Conservation (phyloP, 2,113 vertebrate genomes). For the Limanda limanda region DNA sequence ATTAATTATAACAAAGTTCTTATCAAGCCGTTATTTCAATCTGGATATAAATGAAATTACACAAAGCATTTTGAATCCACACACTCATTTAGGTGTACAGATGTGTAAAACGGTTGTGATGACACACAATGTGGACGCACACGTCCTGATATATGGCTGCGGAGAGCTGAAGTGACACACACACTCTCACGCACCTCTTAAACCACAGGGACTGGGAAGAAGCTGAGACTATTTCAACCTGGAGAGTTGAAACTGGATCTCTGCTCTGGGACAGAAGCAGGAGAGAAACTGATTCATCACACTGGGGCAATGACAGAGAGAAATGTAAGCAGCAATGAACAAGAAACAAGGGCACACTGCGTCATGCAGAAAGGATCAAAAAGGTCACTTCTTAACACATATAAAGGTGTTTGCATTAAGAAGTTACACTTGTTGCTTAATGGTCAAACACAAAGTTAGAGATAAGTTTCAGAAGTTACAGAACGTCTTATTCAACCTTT, state of each 20-base stretch:
- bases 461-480: too few species aligned
- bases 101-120: background rate
- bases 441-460: too few species aligned
- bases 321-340: background rate
- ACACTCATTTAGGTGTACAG: background rate
- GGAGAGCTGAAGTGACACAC: constrained; percentile 26
- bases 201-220: constrained; percentile 27
- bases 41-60: background rate
- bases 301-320: background rate
- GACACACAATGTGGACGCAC: constrained; percentile 23
- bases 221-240: constrained; percentile 38
- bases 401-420: too few species aligned
- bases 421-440: too few species aligned
- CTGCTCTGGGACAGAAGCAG: background rate
- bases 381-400: too few species aligned
- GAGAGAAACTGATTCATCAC: background rate
- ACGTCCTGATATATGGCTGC: constrained; percentile 26
- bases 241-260: constrained; percentile 36
- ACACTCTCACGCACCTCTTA: constrained; percentile 35
- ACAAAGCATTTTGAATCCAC: background rate
- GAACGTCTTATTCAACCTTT: background rate
- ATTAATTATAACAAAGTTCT: too few species aligned
- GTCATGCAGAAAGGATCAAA: background rate
- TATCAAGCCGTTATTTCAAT: background rate
- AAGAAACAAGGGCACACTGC: background rate